Evolutionary conservation across 2,113 vertebrate genomes (phyloP), one percentile per base, ranked within the genome.

Genomic region (Syrmaticus mikado): DNA sequence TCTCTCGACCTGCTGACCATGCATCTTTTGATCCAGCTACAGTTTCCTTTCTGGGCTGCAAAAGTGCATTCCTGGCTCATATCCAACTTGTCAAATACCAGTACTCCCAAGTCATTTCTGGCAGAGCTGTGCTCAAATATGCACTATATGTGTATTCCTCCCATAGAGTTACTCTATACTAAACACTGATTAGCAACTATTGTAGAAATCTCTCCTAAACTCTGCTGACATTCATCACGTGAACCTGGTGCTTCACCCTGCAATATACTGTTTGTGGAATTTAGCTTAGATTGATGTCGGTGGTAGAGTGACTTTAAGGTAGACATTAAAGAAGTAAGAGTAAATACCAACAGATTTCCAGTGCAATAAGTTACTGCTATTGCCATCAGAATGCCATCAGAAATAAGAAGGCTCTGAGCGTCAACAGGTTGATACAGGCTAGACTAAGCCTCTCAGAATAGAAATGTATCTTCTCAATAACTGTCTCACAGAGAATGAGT

Each of bases 401-500:
- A 85, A 92, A 2, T 65, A 19, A 68, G 53, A 82, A 34, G 11
- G 3, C 8, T 80, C 11, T 70, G 45, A n/a, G 68, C 11, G 18
- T 24, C 67, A 75, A 45, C 3, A 45, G 45, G 6, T 34, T 65
- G 5, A 10, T 64, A 15, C 2, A 73, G 67, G 5, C 10, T 65
- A 52, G 53, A 46, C 9, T 65, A 41, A 1, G 4, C 45, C 3
- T 57, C 67, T 50, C 8, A 28, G 67, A 41, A 10, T 41, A 74
- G 24, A 87, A 77, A 58, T 71, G 15, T 1, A 65, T 1, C 8
- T 65, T 77, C 27, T 17, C 7, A 46, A 40, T 34, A 41, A 36
- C 20, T 8, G 5, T 67, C 50, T 4, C 32, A n/a, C 1, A 3
- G 20, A 6, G 5, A 1, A 3, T 25, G 82, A 7, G 8, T 43